A percentile compares a stretch with the other conserved stretches of the same genome.
These are phyloP conservation scores for Threskiornis aethiopicus DNA, from an alignment of 2,797 vertebrate species.

Conservation along the genomic window DNA sequence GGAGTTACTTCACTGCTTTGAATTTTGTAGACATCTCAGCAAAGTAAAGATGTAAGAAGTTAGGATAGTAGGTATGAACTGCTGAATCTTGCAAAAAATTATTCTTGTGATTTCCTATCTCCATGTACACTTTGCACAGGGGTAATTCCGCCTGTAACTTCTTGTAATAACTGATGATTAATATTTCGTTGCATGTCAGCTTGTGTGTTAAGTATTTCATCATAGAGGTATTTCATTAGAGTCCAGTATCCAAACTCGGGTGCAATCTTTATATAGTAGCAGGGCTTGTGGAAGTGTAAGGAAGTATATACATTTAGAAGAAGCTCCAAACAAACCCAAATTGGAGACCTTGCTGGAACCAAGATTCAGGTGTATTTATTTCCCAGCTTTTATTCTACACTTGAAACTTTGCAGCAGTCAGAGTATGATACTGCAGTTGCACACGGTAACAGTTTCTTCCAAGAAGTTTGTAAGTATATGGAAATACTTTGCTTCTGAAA, in stretches of 20 bases:
- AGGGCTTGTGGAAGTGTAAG: background rate
- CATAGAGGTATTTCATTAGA: background rate
- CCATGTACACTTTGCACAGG: background rate
- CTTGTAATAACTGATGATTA: background rate
- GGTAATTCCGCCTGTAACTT: background rate
- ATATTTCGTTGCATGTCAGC: background rate
- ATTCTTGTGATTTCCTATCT: background rate
- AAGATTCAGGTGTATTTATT: background rate
- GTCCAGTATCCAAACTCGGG: background rate
- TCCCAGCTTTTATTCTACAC: background rate
- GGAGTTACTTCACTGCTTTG: background rate
- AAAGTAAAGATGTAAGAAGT: background rate
- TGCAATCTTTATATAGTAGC: background rate
- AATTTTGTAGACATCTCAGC: background rate
- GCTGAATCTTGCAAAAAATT: background rate
- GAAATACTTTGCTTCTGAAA: background rate
- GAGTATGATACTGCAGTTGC: background rate
- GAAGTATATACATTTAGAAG: background rate
- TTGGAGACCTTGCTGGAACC: background rate
- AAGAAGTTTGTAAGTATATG: background rate
- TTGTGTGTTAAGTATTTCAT: background rate
- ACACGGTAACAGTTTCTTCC: background rate
- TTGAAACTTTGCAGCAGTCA: background rate
- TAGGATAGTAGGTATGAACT: background rate
- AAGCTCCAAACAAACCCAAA: background rate